A percentile compares a stretch with the other conserved stretches of the same genome.
phyloP scores from a whole-genome alignment of 2,797 vertebrate species.

The Babyrousa celebensis region DNA sequence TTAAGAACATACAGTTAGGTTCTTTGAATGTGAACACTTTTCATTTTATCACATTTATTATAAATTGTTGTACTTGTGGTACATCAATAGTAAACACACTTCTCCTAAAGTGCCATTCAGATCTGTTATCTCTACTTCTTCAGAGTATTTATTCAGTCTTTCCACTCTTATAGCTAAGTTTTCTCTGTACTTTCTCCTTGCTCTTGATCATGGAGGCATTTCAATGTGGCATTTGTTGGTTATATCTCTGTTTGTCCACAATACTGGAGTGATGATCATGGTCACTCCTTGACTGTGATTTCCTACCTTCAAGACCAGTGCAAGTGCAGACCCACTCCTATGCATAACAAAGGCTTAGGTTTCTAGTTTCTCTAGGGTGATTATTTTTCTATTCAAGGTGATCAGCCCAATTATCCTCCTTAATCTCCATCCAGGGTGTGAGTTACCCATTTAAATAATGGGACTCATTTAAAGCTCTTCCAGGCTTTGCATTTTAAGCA shows the following conservation, averaged over 20 bases:
- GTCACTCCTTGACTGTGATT: neutral
- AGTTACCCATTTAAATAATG: neutral
- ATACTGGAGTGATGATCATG: neutral
- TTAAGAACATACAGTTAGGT: neutral
- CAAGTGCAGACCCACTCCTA: neutral
- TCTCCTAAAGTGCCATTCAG: neutral
- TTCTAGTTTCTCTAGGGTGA: neutral
- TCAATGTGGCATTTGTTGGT: neutral
- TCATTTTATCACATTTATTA: too few species aligned
- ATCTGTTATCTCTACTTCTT: neutral
- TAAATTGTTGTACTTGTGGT: too few species aligned
- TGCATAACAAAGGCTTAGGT: neutral
- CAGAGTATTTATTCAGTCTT: neutral
- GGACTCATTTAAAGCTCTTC: neutral
- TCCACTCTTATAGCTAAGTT: neutral
- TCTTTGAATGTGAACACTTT: constrained; percentile 3
- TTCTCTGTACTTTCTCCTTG: constrained; percentile 8
- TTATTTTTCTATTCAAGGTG: neutral
- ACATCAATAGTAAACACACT: too few species aligned
- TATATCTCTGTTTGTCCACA: neutral
- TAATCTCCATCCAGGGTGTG: neutral
- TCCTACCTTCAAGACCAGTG: neutral
- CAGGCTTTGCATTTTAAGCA: neutral
- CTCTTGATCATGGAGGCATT: neutral
- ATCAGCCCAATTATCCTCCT: neutral